Evolutionary conservation across 2,888 invertebrate species (phyloP), one percentile per base, ranked within the genome.

Genomic region (Poecilus cupreus): DNA sequence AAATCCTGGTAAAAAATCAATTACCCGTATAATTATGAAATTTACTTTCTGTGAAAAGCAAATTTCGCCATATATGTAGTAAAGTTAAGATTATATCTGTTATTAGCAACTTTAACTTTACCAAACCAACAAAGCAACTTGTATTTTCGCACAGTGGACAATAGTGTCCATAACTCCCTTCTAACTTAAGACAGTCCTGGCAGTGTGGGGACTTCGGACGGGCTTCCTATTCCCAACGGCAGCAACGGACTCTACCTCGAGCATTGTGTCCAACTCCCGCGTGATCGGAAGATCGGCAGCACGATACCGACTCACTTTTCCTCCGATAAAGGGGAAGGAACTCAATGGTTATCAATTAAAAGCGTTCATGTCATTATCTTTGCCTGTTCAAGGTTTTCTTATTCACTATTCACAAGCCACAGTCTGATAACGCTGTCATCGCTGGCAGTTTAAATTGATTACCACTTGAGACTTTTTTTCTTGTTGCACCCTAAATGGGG

Each of bases 301-400:
- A 10, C n/a, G 60, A 60, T 60, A 60, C 26, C n/a, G 18, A 43
- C 43, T 24, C 26, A 60, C 60, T 60, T 60, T 60, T 60, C 60
- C 43, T 8, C 26, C 26, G 60, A 26, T 60, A 60, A 60, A 24
- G 24, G 32, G 60, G 22, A 32, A 32, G 32, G 32, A 32, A 54
- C 54, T 22, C 54, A 60, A 60, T 60, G 60, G 60, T 60, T 60
- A 60, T 60, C 60, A 60, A 60, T 60, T 60, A 60, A 60, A 60
- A 26, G 60, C 60, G 26, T 60, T 60, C 60, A 60, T 60, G 60
- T 60, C 60, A 60, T 60, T 60, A 60, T 60, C 60, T 60, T 60
- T 60, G 60, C 60, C 54, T 60, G 60, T 24, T 60, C 60, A 60
- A 60, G 60, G 60, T 60, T 60, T 54, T 60, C 60, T 60, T 60